A percentile compares a stretch with the other conserved stretches of the same genome.
Evolutionary conservation across 2,797 vertebrate species (phyloP).

Genomic region (Molossus molossus): DNA sequence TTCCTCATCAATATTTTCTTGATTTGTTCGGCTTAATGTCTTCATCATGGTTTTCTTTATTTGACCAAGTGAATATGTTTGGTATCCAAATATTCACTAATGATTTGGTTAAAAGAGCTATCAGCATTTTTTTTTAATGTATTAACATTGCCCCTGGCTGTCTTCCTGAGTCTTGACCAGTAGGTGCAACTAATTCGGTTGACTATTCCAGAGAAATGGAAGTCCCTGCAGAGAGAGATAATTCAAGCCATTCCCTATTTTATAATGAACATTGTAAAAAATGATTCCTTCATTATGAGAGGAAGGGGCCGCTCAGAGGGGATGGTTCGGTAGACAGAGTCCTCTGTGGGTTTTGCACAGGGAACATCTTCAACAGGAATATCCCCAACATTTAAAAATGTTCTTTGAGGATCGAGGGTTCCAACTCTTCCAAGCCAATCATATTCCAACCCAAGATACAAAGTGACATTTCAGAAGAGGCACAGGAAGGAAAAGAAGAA

Average conservation of each 20-base stretch:
- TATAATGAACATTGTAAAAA: slow-evolving; percentile 59
- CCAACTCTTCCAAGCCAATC: neutral
- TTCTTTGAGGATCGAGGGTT: neutral
- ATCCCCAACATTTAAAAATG: neutral
- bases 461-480: slow-evolving; percentile 38
- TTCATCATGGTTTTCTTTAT: neutral
- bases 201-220: slow-evolving; percentile 66
- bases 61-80: slow-evolving; percentile 42
- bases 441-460: neutral
- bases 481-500: neutral
- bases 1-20: neutral
- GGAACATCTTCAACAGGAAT: neutral
- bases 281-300: slow-evolving; percentile 43
- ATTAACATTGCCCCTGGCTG: slow-evolving; percentile 17
- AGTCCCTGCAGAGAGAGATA: slow-evolving; percentile 73
- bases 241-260: slow-evolving; percentile 71
- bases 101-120: neutral
- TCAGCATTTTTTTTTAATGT: slow-evolving; percentile 3
- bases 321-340: neutral
- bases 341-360: neutral
- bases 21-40: slow-evolving; percentile 18
- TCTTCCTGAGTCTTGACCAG: slow-evolving; percentile 40
- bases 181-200: slow-evolving; percentile 51
- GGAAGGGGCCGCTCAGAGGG: neutral
- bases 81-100: slow-evolving; percentile 10